These are phyloP conservation scores for Scaptomyza pallida DNA, from an alignment of 1,140 invertebrate genomes.

Conservation along the genomic window DNA sequence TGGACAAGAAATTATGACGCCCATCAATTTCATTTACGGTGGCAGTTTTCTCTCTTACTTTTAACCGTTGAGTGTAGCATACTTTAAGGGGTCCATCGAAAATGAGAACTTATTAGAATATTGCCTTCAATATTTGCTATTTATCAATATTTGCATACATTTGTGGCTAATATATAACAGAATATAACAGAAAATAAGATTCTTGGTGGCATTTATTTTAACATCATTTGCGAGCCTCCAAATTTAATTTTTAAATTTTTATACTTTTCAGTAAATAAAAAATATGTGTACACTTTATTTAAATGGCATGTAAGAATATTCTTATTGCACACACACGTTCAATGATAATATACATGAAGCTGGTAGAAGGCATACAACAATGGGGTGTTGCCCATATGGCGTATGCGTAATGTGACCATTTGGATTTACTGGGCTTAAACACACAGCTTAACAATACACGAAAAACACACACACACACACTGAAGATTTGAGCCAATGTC, in stretches of 20 bases:
- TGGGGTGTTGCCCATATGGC: conserved; percentile 42
- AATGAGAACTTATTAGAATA: background rate
- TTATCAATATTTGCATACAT: background rate
- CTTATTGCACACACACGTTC: background rate
- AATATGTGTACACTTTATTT: background rate
- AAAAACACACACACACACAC: conserved; percentile 5
- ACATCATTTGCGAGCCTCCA: too few relatives aligned
- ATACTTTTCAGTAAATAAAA: too few relatives aligned
- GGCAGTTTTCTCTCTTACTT: conserved; percentile 3
- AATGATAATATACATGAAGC: conserved; percentile 16
- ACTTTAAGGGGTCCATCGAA: background rate
- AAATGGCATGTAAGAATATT: conserved; percentile 30
- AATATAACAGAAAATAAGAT: too few relatives aligned
- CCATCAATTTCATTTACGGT: conserved; percentile 41
- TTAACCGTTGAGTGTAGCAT: background rate
- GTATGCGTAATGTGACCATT: conserved; percentile 67
- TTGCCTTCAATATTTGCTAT: background rate
- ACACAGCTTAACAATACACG: conserved; percentile 1
- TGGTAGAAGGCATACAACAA: background rate
- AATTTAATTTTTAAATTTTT: too few relatives aligned
- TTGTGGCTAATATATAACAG: too few relatives aligned
- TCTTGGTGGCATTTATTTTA: too few relatives aligned
- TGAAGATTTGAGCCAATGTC: conserved; percentile 57
- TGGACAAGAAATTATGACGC: conserved; percentile 36
- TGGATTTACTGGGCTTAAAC: conserved; percentile 42